phyloP scores from a whole-genome alignment of 2,113 vertebrate species.

The Tragelaphus strepsiceros region DNA sequence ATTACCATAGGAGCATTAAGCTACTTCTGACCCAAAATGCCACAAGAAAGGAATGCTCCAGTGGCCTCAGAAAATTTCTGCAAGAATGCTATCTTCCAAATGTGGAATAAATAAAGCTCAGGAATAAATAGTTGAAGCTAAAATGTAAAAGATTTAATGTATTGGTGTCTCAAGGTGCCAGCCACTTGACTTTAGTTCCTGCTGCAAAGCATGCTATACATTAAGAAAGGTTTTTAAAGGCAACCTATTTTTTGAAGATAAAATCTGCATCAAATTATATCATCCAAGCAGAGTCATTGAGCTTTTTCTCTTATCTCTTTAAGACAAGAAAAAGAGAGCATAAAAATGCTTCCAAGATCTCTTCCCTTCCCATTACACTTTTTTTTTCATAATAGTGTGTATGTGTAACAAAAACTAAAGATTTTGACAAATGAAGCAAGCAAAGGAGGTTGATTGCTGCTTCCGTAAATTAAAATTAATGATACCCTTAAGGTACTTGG shows the following conservation, averaged over 20 bases:
- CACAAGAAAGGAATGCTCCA: conserved; percentile 29
- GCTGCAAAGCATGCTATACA: conserved; percentile 43
- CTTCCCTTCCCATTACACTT: not conserved
- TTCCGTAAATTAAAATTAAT: conserved; percentile 64
- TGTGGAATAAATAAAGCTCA: conserved; percentile 47
- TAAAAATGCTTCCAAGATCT: not conserved
- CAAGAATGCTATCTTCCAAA: conserved; percentile 56
- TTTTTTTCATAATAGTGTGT: not conserved
- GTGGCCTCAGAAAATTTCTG: conserved; percentile 35
- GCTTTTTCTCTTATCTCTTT: conserved; percentile 7
- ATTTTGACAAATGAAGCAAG: conserved; percentile 46
- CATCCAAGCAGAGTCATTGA: conserved; percentile 16
- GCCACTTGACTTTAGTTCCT: conserved; percentile 46
- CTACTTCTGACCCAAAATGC: conserved; percentile 28
- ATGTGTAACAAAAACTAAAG: not conserved
- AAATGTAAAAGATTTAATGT: conserved; percentile 52
- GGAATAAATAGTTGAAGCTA: conserved; percentile 48
- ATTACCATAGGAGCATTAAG: conserved; percentile 58
- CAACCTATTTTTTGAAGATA: conserved; percentile 48
- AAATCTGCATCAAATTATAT: conserved; percentile 50
- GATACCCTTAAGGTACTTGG: conserved; percentile 53
- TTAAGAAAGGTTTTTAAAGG: conserved; percentile 54
- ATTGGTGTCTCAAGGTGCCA: conserved; percentile 21
- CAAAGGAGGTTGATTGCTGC: conserved; percentile 45
- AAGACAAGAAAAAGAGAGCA: not conserved